These are phyloP conservation scores for Melanerpes formicivorus DNA, from an alignment of 2,113 vertebrate genomes.

Conservation along the genomic window DNA sequence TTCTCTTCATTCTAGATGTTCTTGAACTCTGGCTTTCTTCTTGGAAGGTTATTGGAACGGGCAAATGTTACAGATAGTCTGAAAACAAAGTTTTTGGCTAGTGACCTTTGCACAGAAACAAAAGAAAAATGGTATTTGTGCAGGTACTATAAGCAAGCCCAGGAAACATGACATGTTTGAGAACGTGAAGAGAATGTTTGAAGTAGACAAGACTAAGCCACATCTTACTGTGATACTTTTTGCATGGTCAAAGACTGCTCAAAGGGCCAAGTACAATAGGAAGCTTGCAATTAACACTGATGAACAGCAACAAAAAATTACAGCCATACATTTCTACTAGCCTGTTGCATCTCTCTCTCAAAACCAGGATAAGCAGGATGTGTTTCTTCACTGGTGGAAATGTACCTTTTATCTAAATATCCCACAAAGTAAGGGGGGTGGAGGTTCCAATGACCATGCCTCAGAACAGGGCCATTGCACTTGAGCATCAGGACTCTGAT, in stretches of 20 bases:
- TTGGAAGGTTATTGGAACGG: constrained; percentile 3
- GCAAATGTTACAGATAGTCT: neutral
- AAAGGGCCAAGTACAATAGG: neutral
- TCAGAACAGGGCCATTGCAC: neutral
- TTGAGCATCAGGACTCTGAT: neutral
- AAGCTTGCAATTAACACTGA: neutral
- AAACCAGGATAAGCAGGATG: neutral
- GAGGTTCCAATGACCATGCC: rapidly evolving
- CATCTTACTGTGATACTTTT: neutral
- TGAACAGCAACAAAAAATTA: neutral
- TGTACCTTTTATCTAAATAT: neutral
- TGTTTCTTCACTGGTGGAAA: neutral
- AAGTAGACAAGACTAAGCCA: neutral
- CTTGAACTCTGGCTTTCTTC: constrained; percentile 19
- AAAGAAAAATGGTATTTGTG: neutral
- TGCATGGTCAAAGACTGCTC: neutral
- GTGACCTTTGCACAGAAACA: neutral
- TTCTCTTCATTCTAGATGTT: constrained; percentile 33
- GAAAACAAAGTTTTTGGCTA: neutral
- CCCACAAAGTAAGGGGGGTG: neutral
- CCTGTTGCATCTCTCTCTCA: neutral
- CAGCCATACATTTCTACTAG: neutral
- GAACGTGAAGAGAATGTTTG: neutral
- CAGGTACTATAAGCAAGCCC: neutral
- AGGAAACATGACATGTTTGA: neutral